Conservation (phyloP, 2,113 vertebrate species). For the Ivindomyrus marchei region DNA sequence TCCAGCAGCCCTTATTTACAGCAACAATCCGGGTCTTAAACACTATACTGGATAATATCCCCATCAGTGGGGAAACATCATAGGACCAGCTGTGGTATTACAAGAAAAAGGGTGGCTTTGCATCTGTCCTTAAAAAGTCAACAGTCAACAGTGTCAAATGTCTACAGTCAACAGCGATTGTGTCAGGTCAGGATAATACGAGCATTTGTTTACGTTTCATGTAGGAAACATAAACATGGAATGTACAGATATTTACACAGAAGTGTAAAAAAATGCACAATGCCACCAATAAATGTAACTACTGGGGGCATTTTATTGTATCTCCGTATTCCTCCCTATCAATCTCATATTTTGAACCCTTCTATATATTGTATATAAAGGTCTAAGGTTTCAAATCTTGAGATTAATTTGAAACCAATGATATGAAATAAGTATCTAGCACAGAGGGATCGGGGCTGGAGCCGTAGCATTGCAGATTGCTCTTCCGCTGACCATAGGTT, state of each 20-base stretch:
- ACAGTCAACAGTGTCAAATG: not conserved
- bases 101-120: slow-evolving; percentile 43
- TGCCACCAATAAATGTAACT: not conserved
- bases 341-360: not conserved
- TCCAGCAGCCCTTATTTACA: slow-evolving; percentile 40
- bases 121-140: slow-evolving; percentile 34
- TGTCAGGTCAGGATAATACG: not conserved
- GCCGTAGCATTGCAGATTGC: not conserved
- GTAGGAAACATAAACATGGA: not conserved
- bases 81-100: slow-evolving; percentile 38
- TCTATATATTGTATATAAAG: not conserved
- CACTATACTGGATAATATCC: slow-evolving; percentile 53
- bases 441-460: not conserved
- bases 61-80: slow-evolving; percentile 43
- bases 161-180: not conserved
- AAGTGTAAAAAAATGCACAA: not conserved
- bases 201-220: not conserved
- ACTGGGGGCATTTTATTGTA: not conserved
- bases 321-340: not conserved
- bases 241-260: not conserved
- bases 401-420: not conserved
- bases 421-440: not conserved
- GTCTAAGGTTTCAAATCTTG: not conserved
- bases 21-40: slow-evolving; percentile 62
- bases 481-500: slow-evolving; percentile 19